Evolutionary conservation across 2,797 vertebrate species (phyloP).

Genomic region (Craterocephalus amniculus): DNA sequence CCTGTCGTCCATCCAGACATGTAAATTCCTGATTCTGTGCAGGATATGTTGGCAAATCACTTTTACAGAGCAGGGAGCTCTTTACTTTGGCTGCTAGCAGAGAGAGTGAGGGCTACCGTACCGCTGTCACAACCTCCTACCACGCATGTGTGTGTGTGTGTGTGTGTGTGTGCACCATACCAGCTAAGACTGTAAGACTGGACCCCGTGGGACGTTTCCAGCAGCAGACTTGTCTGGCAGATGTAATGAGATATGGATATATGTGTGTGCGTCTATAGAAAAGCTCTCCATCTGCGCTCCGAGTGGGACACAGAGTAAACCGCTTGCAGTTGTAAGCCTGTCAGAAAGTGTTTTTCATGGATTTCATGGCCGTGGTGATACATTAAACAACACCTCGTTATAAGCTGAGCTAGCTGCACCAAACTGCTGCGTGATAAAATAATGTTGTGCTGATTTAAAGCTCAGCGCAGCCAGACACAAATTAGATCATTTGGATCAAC

Average conservation of each 20-base stretch:
- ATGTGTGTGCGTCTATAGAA: conserved; percentile 47
- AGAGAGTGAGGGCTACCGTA: conserved; percentile 73
- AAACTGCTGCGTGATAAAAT: conserved; percentile 37
- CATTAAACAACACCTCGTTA: conserved; percentile 47
- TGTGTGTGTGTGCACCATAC: conserved; percentile 34
- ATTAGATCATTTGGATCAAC: conserved; percentile 58
- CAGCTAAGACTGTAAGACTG: conserved; percentile 62
- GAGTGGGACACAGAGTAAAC: conserved; percentile 62
- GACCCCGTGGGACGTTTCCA: conserved; percentile 63
- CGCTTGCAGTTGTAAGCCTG: conserved; percentile 56
- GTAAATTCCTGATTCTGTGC: conserved; percentile 79
- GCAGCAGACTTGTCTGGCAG: conserved; percentile 74
- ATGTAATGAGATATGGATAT: conserved; percentile 74
- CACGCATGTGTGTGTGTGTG: conserved; percentile 32
- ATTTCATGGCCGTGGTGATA: conserved; percentile 58
- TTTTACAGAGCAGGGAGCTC: conserved; percentile 80
- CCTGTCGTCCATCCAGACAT: conserved; percentile 76
- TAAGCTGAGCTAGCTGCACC: conserved; percentile 51
- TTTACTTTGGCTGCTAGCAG: conserved; percentile 80
- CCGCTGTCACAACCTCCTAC: conserved; percentile 70
- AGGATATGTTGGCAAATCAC: conserved; percentile 80
- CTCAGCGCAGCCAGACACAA: conserved; percentile 13
- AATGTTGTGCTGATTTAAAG: conserved; percentile 52
- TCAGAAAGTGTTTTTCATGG: conserved; percentile 65
- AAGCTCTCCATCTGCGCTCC: conserved; percentile 54